Evolutionary conservation across 2,797 vertebrate genomes (phyloP).

Genomic region (Anomalospiza imberbis): DNA sequence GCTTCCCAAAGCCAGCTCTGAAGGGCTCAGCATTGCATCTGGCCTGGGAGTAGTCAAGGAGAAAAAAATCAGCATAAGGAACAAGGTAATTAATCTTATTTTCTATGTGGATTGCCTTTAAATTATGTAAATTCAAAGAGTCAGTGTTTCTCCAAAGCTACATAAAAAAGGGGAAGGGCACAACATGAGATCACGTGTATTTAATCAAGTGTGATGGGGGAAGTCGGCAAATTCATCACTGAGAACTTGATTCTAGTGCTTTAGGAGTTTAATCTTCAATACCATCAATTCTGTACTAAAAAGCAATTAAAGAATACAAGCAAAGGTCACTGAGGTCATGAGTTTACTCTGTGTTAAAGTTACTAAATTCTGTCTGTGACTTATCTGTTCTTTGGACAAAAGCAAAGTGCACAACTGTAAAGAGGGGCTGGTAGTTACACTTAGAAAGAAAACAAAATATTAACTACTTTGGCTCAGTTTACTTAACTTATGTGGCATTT

Average conservation of each 20-base stretch:
- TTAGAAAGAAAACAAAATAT: neutral
- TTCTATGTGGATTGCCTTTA: neutral
- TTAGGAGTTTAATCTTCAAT: neutral
- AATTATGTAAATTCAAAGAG: neutral
- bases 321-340: neutral
- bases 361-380: neutral
- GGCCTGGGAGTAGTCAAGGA: neutral
- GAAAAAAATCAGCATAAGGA: neutral
- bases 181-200: neutral
- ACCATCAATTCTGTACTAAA: neutral
- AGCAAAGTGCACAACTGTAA: neutral
- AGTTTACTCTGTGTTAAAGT: neutral
- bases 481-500: neutral
- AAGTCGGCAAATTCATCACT: neutral
- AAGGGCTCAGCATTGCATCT: neutral
- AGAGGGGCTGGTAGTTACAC: neutral
- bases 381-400: neutral
- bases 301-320: neutral
- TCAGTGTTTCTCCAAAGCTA: neutral
- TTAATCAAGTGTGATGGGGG: neutral
- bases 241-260: neutral
- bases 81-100: neutral
- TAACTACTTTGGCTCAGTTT: conserved; percentile 7
- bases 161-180: neutral
- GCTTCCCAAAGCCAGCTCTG: neutral